These are phyloP conservation scores for Zaprionus taronus DNA, from an alignment of 1,140 invertebrate genomes.

Conservation along the genomic window DNA sequence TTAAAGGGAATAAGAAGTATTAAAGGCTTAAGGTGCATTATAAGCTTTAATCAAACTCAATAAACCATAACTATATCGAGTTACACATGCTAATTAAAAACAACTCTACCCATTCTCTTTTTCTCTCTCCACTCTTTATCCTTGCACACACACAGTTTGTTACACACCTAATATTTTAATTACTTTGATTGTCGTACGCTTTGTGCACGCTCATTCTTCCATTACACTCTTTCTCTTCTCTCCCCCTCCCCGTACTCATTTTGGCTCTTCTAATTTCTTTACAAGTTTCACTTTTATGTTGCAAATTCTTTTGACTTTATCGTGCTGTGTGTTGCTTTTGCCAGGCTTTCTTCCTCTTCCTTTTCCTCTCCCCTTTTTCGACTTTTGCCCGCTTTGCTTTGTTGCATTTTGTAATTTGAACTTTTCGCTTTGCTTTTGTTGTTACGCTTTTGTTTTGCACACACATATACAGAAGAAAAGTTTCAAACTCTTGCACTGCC, in stretches of 20 bases:
- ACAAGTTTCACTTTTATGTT: constrained; percentile 70
- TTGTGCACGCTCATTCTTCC: constrained; percentile 5
- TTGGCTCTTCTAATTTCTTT: constrained; percentile 52
- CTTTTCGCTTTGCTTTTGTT: constrained; percentile 49
- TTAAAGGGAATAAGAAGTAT: constrained; percentile 13
- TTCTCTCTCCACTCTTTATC: not conserved
- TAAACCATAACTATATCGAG: constrained; percentile 33
- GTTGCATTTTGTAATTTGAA: constrained; percentile 78
- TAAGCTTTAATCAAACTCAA: constrained; percentile 36
- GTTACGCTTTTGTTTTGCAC: constrained; percentile 23
- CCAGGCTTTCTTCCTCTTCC: too few relatives aligned
- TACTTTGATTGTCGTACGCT: constrained; percentile 28
- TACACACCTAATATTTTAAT: constrained; percentile 41
- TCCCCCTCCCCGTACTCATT: constrained; percentile 1
- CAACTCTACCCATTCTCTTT: not conserved
- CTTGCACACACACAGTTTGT: constrained; percentile 11
- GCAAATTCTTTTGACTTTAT: constrained; percentile 58
- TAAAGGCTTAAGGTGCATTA: constrained; percentile 9
- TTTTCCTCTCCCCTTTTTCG: not conserved
- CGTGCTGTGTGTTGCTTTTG: not conserved
- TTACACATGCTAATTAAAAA: constrained; percentile 45
- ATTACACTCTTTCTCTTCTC: too few relatives aligned
- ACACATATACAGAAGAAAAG: constrained; percentile 14
- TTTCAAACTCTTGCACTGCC: constrained; percentile 16
- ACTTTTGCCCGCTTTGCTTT: constrained; percentile 51